A percentile compares a stretch with the other conserved stretches of the same genome.
These are phyloP conservation scores for Centropus bengalensis DNA, from an alignment of 2,113 vertebrate genomes.

Conservation along the genomic window DNA sequence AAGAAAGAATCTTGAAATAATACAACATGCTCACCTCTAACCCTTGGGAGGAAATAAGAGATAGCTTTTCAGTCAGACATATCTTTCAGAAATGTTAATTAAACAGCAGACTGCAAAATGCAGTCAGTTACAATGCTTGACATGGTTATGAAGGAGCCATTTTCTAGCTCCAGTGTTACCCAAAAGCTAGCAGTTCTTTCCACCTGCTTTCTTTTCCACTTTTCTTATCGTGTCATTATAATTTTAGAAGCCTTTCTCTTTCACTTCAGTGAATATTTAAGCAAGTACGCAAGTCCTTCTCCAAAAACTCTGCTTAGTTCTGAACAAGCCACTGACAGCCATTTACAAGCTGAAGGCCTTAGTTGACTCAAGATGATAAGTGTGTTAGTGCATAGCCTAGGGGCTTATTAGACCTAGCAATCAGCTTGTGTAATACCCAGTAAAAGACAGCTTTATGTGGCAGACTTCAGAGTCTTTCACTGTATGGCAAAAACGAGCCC, in stretches of 20 bases:
- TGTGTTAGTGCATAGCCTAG: not conserved
- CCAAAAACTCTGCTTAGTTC: not conserved
- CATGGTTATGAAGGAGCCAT: not conserved
- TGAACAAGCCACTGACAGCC: not conserved
- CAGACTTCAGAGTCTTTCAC: not conserved
- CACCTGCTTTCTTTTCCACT: not conserved
- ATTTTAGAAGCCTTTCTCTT: not conserved
- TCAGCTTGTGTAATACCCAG: not conserved
- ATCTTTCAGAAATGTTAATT: not conserved
- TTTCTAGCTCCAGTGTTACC: not conserved
- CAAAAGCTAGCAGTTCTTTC: not conserved
- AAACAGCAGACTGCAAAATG: not conserved
- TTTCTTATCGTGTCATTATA: not conserved
- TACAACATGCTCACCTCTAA: not conserved
- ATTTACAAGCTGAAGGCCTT: not conserved
- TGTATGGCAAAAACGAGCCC: fast-evolving
- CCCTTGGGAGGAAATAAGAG: not conserved
- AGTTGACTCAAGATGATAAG: not conserved
- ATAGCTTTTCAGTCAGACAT: not conserved
- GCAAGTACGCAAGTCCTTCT: not conserved
- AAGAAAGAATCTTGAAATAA: not conserved
- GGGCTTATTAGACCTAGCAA: not conserved
- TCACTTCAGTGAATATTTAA: not conserved
- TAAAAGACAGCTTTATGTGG: not conserved
- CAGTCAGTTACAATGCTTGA: not conserved